A percentile compares a stretch with the other conserved stretches of the same genome.
Evolutionary conservation across 2,888 invertebrate species (phyloP).

Genomic region (Drosophila tripunctata): DNA sequence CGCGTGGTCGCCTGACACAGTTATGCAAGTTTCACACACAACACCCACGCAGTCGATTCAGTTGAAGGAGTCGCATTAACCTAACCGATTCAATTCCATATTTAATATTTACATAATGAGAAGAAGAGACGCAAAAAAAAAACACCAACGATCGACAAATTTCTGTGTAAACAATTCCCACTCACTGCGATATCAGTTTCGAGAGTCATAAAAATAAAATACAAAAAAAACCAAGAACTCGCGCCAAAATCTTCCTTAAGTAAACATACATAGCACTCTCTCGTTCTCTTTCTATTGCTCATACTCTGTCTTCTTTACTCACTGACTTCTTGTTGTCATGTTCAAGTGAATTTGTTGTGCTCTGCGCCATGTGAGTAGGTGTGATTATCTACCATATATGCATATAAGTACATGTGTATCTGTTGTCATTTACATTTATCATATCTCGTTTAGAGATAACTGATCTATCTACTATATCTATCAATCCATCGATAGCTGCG

Average conservation of each 20-base stretch:
- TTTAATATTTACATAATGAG: conserved; percentile 63
- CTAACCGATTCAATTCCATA: conserved; percentile 39
- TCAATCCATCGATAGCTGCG: conserved; percentile 17
- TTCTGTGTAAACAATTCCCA: conserved; percentile 58
- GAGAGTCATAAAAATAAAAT: conserved; percentile 27
- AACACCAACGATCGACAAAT: conserved; percentile 40
- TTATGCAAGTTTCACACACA: conserved; percentile 73
- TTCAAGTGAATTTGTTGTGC: conserved; percentile 71
- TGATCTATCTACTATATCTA: conserved; percentile 18
- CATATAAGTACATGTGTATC: not conserved
- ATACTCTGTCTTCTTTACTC: not conserved
- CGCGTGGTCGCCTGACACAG: conserved; percentile 68
- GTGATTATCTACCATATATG: conserved; percentile 44
- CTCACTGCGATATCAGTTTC: conserved; percentile 51
- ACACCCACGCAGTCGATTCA: conserved; percentile 66
- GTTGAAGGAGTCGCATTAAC: conserved; percentile 33
- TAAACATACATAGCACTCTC: conserved; percentile 40
- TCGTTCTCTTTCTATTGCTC: conserved; percentile 5
- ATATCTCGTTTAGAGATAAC: conserved; percentile 11
- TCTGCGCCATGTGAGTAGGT: conserved; percentile 54
- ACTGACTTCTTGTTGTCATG: conserved; percentile 44
- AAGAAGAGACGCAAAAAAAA: conserved; percentile 11
- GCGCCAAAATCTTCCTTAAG: conserved; percentile 73
- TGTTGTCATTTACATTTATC: conserved; percentile 37
- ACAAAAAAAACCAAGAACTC: conserved; percentile 17